phyloP scores from a whole-genome alignment of 2,888 invertebrate species.

The Cheilosia vulpina region DNA sequence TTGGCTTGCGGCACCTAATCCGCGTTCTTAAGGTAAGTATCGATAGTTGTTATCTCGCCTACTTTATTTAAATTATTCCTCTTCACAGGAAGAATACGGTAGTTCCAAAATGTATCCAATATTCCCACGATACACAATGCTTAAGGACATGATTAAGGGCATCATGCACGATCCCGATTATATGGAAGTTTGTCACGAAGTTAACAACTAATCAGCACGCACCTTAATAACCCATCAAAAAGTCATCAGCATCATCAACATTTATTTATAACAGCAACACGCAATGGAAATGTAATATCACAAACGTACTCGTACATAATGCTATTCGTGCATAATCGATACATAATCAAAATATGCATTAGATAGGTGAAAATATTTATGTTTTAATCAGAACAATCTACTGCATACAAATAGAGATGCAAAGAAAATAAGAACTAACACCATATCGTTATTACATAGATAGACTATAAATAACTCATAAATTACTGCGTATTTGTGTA shows the following conservation, averaged over 20 bases:
- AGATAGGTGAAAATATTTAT: conserved; percentile 57
- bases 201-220: conserved; percentile 85
- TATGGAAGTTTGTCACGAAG: conserved; percentile 98
- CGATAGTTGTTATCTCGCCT: neutral
- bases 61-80: neutral
- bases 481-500: conserved; percentile 34
- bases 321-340: conserved; percentile 27
- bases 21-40: conserved; percentile 91
- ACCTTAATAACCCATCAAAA: conserved; percentile 12
- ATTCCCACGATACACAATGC: conserved; percentile 96
- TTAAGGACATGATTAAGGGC: conserved; percentile 98
- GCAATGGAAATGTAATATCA: conserved; percentile 26
- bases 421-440: conserved; percentile 38
- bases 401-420: conserved; percentile 14
- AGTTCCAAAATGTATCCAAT: conserved; percentile 97
- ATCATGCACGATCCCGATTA: conserved; percentile 98
- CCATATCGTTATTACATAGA: conserved; percentile 56
- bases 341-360: conserved; percentile 55
- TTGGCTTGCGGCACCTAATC: conserved; percentile 94
- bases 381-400: conserved; percentile 28
- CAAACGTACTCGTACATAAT: conserved; percentile 1
- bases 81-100: conserved; percentile 92
- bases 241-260: conserved; percentile 22
- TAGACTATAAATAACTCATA: conserved; percentile 51
- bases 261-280: conserved; percentile 14